Base-by-base conservation (phyloP, 2,888 invertebrate genomes). In the Oligia fasciuncula region DNA sequence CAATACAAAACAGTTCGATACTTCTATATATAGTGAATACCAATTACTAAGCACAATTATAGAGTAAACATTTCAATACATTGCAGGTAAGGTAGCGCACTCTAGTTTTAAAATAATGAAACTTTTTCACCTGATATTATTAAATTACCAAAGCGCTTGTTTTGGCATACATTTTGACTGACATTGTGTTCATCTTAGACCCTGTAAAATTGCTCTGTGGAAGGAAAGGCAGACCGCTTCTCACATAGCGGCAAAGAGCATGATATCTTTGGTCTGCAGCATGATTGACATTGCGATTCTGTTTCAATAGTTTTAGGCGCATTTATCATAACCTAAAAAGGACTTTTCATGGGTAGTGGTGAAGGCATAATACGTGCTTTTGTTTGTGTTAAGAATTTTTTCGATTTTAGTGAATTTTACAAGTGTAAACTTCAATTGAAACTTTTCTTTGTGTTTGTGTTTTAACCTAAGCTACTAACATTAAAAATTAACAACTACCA, bases 1-100 rank as follows among this genome's bases (percentile, higher is more conserved):
- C 66, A 69, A 78, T 68, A 76, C 51, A 66, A 60, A 81, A 65
- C 57, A 71, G 51, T 51, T 60, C 43, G 46, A 80, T 60, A 67
- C 11, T 54, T 29, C 0, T 11, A 40, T 19, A 23, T 11, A 43
- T 19, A 40, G 54, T 40, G n/a, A 49, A 63, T 68, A 72, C 66
- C 68, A 72, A 63, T 84, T 49, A 65, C 40, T 13, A 57, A 77
- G 13, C 40, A 65, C 51, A 57, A 72, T 17, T 68, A 63, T 17
- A 51, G n/a, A 72, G 54, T 43, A 60, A 79, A 79, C 43, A 73
- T 29, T 29, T 29, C 4, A 51, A 57, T 54, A n/a, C 43, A 57
- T 51, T 60, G 1, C 62, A 43, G 40, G 17, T 51, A 43, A 49
- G 9, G 40, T 68, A 49, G 63, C 49, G 49, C 43, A 29, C 57